Percentiles rank a stretch among this genome's conserved stretches.
Conservation (phyloP, 2,888 invertebrate genomes). For the Drosophila atripex region DNA sequence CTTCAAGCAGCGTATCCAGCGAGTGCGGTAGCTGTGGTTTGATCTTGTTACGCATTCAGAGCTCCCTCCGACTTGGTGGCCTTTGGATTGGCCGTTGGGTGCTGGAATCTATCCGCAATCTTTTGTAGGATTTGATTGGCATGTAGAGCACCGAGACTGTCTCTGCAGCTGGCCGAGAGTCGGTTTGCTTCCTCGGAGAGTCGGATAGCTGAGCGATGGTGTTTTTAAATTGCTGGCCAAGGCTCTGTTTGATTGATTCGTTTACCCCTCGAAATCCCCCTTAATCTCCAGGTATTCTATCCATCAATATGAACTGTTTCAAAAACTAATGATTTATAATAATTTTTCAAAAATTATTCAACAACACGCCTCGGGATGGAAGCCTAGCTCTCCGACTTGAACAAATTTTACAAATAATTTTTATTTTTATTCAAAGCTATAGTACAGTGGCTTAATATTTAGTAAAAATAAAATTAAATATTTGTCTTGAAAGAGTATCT, state of each 20-base stretch:
- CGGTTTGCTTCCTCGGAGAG: neutral
- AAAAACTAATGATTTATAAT: constrained; percentile 47
- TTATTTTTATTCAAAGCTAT: constrained; percentile 57
- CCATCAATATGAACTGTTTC: constrained; percentile 33
- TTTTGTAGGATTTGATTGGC: constrained; percentile 53
- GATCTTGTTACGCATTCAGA: constrained; percentile 78
- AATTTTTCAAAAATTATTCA: constrained; percentile 66
- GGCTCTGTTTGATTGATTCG: constrained; percentile 59
- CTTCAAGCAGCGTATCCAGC: constrained; percentile 4
- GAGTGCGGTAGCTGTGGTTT: constrained; percentile 73
- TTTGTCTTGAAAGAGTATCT: too few species aligned
- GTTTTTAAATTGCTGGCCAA: constrained; percentile 48
- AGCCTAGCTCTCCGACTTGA: constrained; percentile 10
- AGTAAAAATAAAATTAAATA: too few species aligned
- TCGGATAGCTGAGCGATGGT: constrained; percentile 42
- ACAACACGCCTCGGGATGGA: constrained; percentile 28
- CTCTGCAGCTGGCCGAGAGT: neutral
- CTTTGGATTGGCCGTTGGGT: constrained; percentile 18
- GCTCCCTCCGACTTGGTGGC: constrained; percentile 48
- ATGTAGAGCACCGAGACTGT: constrained; percentile 28
- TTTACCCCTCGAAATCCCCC: constrained; percentile 10
- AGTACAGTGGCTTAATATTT: constrained; percentile 13
- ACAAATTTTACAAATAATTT: constrained; percentile 57
- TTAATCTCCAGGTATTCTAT: constrained; percentile 34
- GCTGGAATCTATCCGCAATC: constrained; percentile 33